Conservation (phyloP, 92 coral and sea anemone genomes). For the Parazoanthus swiftii region DNA sequence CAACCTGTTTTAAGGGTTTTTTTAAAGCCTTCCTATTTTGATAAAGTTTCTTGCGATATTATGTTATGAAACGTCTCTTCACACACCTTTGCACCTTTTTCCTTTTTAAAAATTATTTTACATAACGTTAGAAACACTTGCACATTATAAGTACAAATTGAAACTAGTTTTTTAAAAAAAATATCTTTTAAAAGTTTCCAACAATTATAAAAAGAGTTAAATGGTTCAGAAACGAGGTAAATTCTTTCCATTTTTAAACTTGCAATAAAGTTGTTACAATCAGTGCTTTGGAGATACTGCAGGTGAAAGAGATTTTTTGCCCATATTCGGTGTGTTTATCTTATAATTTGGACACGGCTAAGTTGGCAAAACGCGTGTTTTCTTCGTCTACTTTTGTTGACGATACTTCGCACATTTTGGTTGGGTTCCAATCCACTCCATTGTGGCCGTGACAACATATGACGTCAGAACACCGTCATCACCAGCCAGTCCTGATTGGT, state of each 20-base stretch:
- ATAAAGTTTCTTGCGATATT: too few relatives aligned
- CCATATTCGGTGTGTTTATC: conserved; percentile 11
- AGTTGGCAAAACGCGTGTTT: neutral
- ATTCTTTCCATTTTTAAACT: too few relatives aligned
- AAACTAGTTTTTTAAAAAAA: too few relatives aligned
- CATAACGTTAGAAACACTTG: neutral
- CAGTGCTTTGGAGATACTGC: neutral
- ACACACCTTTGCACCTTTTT: too few relatives aligned
- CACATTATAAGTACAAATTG: neutral
- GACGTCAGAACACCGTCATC: conserved; percentile 34
- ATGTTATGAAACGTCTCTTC: too few relatives aligned
- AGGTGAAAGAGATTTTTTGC: neutral
- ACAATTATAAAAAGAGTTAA: too few relatives aligned
- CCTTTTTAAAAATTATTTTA: too few relatives aligned
- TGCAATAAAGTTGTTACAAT: neutral
- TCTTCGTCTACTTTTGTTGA: neutral
- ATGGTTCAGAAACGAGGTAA: neutral
- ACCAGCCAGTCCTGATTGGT: conserved; percentile 65
- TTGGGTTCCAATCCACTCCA: neutral
- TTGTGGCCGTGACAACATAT: conserved; percentile 38
- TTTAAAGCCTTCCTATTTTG: too few relatives aligned
- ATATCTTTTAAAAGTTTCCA: too few relatives aligned
- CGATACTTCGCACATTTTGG: neutral
- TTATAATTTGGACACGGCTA: neutral
- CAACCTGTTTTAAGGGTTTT: too few relatives aligned